phyloP scores from a whole-genome alignment of 2,888 invertebrate genomes.

The Mayetiola destructor region DNA sequence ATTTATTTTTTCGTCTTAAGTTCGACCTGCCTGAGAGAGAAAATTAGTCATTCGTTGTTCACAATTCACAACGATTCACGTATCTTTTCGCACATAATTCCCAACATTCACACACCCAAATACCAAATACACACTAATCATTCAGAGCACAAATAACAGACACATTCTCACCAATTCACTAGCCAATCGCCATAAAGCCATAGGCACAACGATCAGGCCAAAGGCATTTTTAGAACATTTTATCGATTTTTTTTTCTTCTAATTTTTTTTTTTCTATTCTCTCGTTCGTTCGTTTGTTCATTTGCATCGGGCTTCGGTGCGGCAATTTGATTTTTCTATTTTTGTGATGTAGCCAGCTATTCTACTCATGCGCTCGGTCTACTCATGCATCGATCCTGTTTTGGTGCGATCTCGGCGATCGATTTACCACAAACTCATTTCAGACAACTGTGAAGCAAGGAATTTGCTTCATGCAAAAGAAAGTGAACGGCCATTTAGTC shows the following conservation, averaged over 20 bases:
- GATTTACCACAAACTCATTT: not conserved
- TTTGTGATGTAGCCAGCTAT: conserved; percentile 1
- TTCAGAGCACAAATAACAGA: conserved; percentile 19
- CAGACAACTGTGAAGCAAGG: not conserved
- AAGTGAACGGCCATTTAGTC: not conserved
- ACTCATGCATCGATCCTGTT: conserved; percentile 10
- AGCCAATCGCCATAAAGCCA: no score
- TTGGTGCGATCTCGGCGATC: not conserved
- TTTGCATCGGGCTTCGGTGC: no score
- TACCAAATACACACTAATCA: conserved; percentile 15
- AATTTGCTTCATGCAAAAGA: not conserved
- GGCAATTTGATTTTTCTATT: conserved; percentile 12
- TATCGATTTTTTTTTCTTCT: no score
- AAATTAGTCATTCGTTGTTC: no score
- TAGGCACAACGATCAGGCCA: no score
- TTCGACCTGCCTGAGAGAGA: no score
- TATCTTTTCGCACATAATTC: no score
- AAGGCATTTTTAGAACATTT: no score
- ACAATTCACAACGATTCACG: no score
- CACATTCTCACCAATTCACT: not conserved
- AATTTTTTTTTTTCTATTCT: no score
- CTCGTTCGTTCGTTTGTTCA: not conserved
- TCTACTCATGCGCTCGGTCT: not conserved
- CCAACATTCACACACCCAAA: no score
- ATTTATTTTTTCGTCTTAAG: no score